Evolutionary conservation across 37 sponge, comb jelly and placozoan species (phyloP).

Genomic region (Ianthella basta): DNA sequence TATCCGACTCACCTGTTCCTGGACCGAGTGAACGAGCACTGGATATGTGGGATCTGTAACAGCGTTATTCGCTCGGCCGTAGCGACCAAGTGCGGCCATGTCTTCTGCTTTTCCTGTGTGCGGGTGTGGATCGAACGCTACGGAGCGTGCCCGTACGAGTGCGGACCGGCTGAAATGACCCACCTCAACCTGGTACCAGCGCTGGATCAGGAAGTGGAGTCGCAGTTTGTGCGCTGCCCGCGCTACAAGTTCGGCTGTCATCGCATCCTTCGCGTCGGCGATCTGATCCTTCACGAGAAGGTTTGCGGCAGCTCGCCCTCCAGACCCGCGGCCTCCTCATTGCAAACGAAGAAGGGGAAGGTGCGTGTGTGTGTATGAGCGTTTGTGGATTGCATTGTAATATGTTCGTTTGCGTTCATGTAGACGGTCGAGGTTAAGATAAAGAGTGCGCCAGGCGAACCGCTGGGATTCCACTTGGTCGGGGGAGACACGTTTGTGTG

Average conservation of each 20-base stretch:
- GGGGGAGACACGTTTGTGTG: constrained; percentile 43
- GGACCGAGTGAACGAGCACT: constrained; percentile 47
- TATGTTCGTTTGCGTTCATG: too few relatives aligned
- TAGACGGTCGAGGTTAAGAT: neutral
- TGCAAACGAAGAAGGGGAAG: too few relatives aligned
- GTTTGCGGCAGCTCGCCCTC: constrained; percentile 46
- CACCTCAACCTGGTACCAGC: constrained; percentile 15
- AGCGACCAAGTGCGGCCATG: constrained; percentile 65
- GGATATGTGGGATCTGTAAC: constrained; percentile 69
- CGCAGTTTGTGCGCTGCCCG: constrained; percentile 55
- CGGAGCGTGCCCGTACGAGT: constrained; percentile 68
- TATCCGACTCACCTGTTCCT: constrained; percentile 68
- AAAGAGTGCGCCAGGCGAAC: constrained; percentile 45
- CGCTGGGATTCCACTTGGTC: constrained; percentile 68
- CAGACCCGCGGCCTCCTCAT: neutral
- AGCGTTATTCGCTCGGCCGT: constrained; percentile 55
- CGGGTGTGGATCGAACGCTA: constrained; percentile 47
- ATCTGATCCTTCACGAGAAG: constrained; percentile 63
- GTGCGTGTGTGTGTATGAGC: neutral
- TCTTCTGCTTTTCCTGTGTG: constrained; percentile 65
- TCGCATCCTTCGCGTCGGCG: constrained; percentile 39
- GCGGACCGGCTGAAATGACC: constrained; percentile 56
- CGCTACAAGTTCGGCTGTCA: constrained; percentile 57
- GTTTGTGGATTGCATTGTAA: too few relatives aligned
- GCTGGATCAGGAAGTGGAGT: constrained; percentile 58